phyloP scores from a whole-genome alignment of 1,140 invertebrate genomes.

The Aphelinus atriplicis region DNA sequence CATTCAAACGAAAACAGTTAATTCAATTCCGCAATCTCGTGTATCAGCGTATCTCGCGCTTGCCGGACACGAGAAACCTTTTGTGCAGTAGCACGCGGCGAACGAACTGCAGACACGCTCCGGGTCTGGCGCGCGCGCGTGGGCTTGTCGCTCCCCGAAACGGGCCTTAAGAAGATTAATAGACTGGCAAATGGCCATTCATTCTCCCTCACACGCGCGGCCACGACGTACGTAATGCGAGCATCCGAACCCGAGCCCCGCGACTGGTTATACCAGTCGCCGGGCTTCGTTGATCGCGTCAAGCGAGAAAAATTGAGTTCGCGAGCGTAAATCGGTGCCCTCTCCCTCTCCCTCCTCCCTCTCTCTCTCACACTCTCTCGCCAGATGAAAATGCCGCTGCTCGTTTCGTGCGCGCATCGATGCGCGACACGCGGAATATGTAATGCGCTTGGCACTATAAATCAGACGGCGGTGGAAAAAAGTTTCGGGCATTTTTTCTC shows the following conservation, averaged over 20 bases:
- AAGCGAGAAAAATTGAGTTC: no score
- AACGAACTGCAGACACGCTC: not conserved
- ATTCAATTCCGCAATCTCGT: not conserved
- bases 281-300: no score
- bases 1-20: not conserved
- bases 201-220: no score
- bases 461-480: not conserved
- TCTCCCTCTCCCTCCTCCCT: no score
- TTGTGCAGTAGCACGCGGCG: not conserved
- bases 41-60: not conserved
- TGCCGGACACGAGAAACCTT: not conserved
- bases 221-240: no score
- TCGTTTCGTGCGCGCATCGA: no score
- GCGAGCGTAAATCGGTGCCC: no score
- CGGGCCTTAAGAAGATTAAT: constrained; percentile 1
- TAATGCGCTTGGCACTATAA: not conserved
- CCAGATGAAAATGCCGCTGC: no score
- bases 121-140: not conserved
- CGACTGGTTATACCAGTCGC: no score
- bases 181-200: not conserved
- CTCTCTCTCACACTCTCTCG: no score
- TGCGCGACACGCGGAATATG: no score
- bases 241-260: no score
- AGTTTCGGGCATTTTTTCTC: not conserved
- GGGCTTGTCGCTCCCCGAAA: not conserved